These are phyloP conservation scores for Drosophila nr. perissopoda DNA, from an alignment of 2,888 invertebrate species.

Conservation along the genomic window DNA sequence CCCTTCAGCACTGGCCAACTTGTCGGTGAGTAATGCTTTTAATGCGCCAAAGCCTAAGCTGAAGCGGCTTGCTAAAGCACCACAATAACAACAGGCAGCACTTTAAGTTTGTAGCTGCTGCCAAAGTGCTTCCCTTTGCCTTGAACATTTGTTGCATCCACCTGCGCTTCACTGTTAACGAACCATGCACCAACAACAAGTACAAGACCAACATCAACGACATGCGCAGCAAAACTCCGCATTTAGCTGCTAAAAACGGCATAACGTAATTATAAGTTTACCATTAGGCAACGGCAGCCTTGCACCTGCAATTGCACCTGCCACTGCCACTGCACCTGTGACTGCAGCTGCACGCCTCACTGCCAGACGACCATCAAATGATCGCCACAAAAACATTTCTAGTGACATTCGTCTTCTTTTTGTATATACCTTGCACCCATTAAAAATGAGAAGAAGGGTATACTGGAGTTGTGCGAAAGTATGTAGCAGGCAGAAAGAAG, in stretches of 20 bases:
- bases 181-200: conserved; percentile 20
- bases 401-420: conserved; percentile 58
- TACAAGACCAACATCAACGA: conserved; percentile 16
- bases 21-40: conserved; percentile 46
- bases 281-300: conserved; percentile 54
- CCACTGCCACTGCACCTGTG: background rate
- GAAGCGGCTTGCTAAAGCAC: conserved; percentile 31
- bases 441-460: background rate
- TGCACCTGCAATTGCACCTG: background rate
- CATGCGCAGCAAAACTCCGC: conserved; percentile 33
- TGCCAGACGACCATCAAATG: conserved; percentile 49
- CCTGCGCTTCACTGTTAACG: conserved; percentile 43
- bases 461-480: background rate
- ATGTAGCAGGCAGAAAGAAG: background rate
- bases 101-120: conserved; percentile 51
- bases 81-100: conserved; percentile 33
- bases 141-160: conserved; percentile 56
- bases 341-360: conserved; percentile 1
- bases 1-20: conserved; percentile 32
- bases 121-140: conserved; percentile 46
- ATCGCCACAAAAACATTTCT: conserved; percentile 65
- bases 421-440: background rate
- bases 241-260: conserved; percentile 71
- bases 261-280: conserved; percentile 69
- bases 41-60: conserved; percentile 54